Base-by-base conservation (phyloP, 2,888 invertebrate genomes). In the Oligia strigilis region DNA sequence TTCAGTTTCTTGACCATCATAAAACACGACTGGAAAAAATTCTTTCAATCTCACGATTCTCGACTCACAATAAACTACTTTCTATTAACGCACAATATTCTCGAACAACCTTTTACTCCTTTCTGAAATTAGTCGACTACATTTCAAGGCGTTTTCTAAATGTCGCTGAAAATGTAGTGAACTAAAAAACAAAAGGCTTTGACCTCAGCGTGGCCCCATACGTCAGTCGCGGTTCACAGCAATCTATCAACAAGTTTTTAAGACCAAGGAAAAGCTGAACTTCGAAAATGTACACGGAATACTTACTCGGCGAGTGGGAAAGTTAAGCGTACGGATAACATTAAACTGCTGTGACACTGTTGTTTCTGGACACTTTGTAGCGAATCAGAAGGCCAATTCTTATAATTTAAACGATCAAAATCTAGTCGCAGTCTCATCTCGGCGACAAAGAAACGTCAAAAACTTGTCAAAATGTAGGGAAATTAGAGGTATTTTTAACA, bases 241-340 rank as follows among this genome's bases (percentile, higher is more conserved):
- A 71, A 85, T 77, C 43, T 52, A 77, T 85, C 70, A 85, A 49
- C 65, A 58, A 46, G 52, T 82, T 83, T 86, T 67, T 55, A 65
- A 29, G n/a, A 49, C 14, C n/a, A 64, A 62, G 46, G 36, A 60
- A 58, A 65, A n/a, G 52, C 17, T 23, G 36, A 19, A 8, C 17
- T 64, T 80, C 0, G 40, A 29, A 49, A 72, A 40, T 36, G 23
- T 43, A 19, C 19, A 62, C 14, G 11, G 36, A 46, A 46, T 46
- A 46, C 13, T 49, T 62, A 17, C 11, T 23, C 2, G n/a, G 23
- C 17, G 13, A 36, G 46, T n/a, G 8, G 3, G 17, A n/a, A 23
- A 0, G 58, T 49, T 75, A 60, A 36, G 17, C 58, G 6, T 36
- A 58, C 17, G 40, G 6, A 17, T 13, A n/a, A 74, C 2, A 17